Conservation (phyloP, 2,113 vertebrate genomes). For the Callipepla squamata region DNA sequence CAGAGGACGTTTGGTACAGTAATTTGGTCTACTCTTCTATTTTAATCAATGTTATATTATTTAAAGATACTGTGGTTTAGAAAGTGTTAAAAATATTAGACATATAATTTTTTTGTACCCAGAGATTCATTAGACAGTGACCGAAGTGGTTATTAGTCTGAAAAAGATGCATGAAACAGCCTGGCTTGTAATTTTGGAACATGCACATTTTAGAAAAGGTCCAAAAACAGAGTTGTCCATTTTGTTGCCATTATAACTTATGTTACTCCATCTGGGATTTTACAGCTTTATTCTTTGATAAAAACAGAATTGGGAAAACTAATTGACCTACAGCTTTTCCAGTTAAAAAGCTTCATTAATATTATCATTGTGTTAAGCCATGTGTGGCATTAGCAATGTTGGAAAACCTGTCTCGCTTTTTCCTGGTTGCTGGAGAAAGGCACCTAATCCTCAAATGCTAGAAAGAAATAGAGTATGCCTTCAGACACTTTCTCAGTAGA, state of each 20-base stretch:
- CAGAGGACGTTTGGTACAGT: slow-evolving; percentile 96
- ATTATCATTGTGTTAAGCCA: slow-evolving; percentile 28
- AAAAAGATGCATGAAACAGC: not conserved
- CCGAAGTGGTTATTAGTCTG: slow-evolving; percentile 10
- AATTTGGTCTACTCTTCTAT: slow-evolving; percentile 61
- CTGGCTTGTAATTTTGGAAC: slow-evolving; percentile 38
- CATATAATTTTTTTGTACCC: not conserved
- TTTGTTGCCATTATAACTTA: slow-evolving; percentile 60
- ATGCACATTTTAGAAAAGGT: not conserved
- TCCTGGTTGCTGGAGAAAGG: not conserved
- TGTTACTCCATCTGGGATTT: slow-evolving; percentile 53
- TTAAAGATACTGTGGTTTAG: not conserved
- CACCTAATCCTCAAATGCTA: not conserved
- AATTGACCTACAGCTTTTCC: slow-evolving; percentile 52
- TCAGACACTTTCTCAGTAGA: not conserved
- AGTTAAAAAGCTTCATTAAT: slow-evolving; percentile 34
- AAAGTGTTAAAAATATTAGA: not conserved
- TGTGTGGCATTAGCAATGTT: not conserved
- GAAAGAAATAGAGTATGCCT: not conserved
- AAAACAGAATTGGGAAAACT: slow-evolving; percentile 57
- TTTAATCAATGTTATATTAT: slow-evolving; percentile 52
- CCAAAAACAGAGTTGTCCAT: slow-evolving; percentile 26
- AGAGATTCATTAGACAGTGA: not conserved
- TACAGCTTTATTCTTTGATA: not conserved
- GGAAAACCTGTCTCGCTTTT: not conserved